Conservation (phyloP, 2,797 vertebrate species). For the Acropternis orthonyx region DNA sequence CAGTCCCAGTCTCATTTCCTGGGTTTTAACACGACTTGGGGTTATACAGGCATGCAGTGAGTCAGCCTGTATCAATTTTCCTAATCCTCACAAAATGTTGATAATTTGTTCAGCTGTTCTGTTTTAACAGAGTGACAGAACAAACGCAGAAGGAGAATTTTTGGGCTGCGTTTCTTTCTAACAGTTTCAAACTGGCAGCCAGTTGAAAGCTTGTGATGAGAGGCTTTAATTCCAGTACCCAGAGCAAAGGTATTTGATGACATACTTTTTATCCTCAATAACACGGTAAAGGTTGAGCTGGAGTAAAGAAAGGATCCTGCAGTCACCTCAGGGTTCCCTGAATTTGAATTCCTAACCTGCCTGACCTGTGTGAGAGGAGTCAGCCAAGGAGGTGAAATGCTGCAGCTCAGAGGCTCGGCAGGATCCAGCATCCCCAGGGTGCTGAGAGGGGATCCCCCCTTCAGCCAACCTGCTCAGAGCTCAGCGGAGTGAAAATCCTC, state of each 20-base stretch:
- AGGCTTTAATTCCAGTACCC: background rate
- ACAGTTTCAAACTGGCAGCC: background rate
- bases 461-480: background rate
- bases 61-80: conserved; percentile 70
- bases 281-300: background rate
- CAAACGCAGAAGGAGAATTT: conserved; percentile 31
- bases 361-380: background rate
- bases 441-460: background rate
- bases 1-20: conserved; percentile 39
- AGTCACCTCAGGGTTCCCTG: background rate
- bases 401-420: background rate
- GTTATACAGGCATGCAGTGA: conserved; percentile 48
- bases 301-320: background rate
- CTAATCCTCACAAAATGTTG: conserved; percentile 64
- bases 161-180: background rate
- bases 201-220: background rate
- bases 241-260: background rate
- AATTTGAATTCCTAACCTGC: background rate
- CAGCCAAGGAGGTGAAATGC: background rate
- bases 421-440: background rate
- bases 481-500: background rate
- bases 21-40: conserved; percentile 33
- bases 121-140: conserved; percentile 62
- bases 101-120: conserved; percentile 74
- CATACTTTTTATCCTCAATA: background rate